Evolutionary conservation across 2,113 vertebrate genomes (phyloP), one percentile per base, ranked within the genome.

Genomic region (Apeltes quadracus): DNA sequence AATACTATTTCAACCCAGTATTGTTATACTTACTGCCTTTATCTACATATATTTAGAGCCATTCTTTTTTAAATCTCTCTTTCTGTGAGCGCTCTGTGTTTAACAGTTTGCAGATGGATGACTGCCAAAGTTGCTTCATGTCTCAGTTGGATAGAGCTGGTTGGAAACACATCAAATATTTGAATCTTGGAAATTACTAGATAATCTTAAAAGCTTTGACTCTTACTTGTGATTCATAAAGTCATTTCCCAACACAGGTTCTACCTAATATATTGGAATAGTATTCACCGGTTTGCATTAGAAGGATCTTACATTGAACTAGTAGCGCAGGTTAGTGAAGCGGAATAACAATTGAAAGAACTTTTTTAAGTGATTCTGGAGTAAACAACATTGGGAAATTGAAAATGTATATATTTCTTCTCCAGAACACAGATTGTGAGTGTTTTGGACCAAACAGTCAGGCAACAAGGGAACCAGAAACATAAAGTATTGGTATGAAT

Each of bases 71-170:
- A 29, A 23, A 75, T 79, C 59, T 68, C 51, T 8, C 58, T 25
- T 53, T 73, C 46, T 72, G 65, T 72, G 84, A 76, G 44, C 73
- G 72, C 62, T 10, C 64, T 71, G 77, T 75, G 80, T 76, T 76
- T 25, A 83, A 36, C 70, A 72, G 78, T 77, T 75, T 46, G 41
- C 58, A 62, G 69, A 79, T 83, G 75, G 83, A 81, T 41, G 54
- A 6, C 56, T 75, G 80, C 81, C 81, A 81, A 67, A 22, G 51
- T 51, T 72, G 39, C 44, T 61, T 78, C 54, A 34, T 68, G 55
- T 82, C 73, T 86, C 79, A 69, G 75, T 70, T 66, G 81, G 75
- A 79, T 29, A 20, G 61, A 41, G 58, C 59, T 55, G 74, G 80
- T 61, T 51, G n/a, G 54, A 82, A 84, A 84, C 39, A 44, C 57